These are phyloP conservation scores for Gorilla gorilla DNA, from an alignment of 2,113 vertebrate species.

Conservation along the genomic window DNA sequence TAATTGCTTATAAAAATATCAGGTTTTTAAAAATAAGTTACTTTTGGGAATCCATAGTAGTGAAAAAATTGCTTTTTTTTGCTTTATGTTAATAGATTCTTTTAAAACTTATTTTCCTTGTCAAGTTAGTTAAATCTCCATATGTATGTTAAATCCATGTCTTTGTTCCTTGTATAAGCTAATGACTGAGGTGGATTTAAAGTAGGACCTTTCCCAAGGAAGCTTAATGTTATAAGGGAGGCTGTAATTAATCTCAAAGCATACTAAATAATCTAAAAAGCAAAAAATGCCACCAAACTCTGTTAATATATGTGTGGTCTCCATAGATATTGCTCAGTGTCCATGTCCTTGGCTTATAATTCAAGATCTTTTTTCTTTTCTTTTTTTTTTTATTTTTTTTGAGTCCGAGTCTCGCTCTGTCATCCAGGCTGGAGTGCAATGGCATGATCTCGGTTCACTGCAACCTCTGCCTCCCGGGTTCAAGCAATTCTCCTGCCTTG, in stretches of 20 bases:
- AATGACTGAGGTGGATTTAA: constrained; percentile 20
- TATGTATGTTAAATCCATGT: not conserved
- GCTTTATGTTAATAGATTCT: not conserved
- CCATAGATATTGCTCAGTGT: not conserved
- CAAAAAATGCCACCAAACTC: not conserved
- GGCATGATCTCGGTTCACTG: no score
- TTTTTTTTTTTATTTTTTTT: no score
- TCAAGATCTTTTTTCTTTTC: not conserved
- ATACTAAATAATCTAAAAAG: constrained; percentile 18
- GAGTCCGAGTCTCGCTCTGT: no score
- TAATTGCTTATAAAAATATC: constrained; percentile 34
- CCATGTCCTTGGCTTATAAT: not conserved
- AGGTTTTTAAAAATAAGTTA: not conserved
- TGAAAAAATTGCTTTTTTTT: constrained; percentile 3
- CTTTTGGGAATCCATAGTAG: constrained; percentile 4
- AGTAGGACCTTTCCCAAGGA: not conserved
- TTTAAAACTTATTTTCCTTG: constrained; percentile 24
- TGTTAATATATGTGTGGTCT: not conserved
- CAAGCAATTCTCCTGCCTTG: no score
- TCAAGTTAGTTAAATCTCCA: not conserved
- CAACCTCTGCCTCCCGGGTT: no score
- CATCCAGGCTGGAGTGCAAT: no score
- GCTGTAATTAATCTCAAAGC: not conserved
- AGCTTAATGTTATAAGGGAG: constrained; percentile 33
- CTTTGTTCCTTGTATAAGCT: not conserved